A percentile compares a stretch with the other conserved stretches of the same genome.
These are phyloP conservation scores for Tetropium fuscum DNA, from an alignment of 2,888 invertebrate genomes.

Conservation along the genomic window DNA sequence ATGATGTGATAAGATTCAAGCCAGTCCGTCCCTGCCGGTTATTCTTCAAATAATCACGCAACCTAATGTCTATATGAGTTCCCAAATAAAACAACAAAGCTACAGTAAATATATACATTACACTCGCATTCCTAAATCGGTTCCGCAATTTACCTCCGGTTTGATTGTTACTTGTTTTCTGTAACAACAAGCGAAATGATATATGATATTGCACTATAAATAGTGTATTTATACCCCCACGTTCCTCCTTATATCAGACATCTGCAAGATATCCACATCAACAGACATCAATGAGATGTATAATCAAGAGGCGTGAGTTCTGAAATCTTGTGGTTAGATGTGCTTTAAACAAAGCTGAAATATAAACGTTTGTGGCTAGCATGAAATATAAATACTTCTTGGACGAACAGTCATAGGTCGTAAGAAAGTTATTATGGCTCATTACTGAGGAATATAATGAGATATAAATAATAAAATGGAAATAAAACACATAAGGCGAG, in stretches of 20 bases:
- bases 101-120: too few species aligned
- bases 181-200: background rate
- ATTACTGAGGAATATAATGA: slow-evolving; percentile 29
- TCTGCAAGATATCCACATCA: slow-evolving; percentile 17
- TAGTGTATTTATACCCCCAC: slow-evolving; percentile 1
- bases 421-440: slow-evolving; percentile 32
- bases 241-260: background rate
- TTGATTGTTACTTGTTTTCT: background rate
- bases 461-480: slow-evolving; percentile 32
- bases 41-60: too few species aligned
- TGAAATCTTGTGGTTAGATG: slow-evolving; percentile 31
- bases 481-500: slow-evolving; percentile 10
- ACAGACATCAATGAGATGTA: slow-evolving; percentile 12
- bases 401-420: slow-evolving; percentile 20
- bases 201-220: slow-evolving; percentile 11
- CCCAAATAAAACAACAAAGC: too few species aligned
- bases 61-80: too few species aligned
- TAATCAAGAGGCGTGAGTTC: slow-evolving; percentile 25
- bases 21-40: too few species aligned
- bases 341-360: slow-evolving; percentile 29
- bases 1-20: too few species aligned
- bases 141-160: background rate
- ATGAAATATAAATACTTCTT: slow-evolving; percentile 27
- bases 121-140: too few species aligned
- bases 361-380: slow-evolving; percentile 28